Conservation (phyloP, 2,888 invertebrate genomes). For the Orthonevra nobilis region DNA sequence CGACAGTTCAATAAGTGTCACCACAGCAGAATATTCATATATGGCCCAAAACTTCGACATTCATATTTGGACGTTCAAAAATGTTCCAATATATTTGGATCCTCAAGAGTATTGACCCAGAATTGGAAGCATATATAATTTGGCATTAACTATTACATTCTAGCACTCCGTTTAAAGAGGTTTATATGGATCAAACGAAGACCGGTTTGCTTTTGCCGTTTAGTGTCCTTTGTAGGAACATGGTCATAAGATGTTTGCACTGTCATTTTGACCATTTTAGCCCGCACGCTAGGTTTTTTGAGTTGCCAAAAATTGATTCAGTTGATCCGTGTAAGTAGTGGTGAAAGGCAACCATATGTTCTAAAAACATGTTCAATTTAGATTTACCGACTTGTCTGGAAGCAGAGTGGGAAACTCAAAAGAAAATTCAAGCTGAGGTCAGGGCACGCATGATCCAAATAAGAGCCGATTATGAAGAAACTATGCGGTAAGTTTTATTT, state of each 20-base stretch:
- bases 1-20: conserved; percentile 72
- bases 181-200: conserved; percentile 68
- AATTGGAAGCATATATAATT: not conserved
- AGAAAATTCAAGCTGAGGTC: conserved; percentile 72
- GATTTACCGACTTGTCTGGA: conserved; percentile 72
- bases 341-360: no score
- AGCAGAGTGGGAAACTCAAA: conserved; percentile 74
- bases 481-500: conserved; percentile 61
- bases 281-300: conserved; percentile 71
- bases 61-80: conserved; percentile 76
- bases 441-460: conserved; percentile 64
- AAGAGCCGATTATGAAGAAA: conserved; percentile 73
- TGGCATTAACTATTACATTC: not conserved
- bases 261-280: conserved; percentile 75
- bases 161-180: conserved; percentile 73
- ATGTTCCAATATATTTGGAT: conserved; percentile 74
- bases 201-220: conserved; percentile 73
- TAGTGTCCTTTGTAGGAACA: conserved; percentile 73
- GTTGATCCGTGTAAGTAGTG: conserved; percentile 47
- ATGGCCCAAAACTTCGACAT: conserved; percentile 72
- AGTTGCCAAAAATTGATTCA: conserved; percentile 13
- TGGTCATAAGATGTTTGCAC: conserved; percentile 75
- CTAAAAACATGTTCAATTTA: not conserved
- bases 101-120: conserved; percentile 72
- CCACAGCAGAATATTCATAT: conserved; percentile 73